A percentile compares a stretch with the other conserved stretches of the same genome.
Conservation (phyloP, 2,113 vertebrate genomes). For the Phrynosoma blainvillii region DNA sequence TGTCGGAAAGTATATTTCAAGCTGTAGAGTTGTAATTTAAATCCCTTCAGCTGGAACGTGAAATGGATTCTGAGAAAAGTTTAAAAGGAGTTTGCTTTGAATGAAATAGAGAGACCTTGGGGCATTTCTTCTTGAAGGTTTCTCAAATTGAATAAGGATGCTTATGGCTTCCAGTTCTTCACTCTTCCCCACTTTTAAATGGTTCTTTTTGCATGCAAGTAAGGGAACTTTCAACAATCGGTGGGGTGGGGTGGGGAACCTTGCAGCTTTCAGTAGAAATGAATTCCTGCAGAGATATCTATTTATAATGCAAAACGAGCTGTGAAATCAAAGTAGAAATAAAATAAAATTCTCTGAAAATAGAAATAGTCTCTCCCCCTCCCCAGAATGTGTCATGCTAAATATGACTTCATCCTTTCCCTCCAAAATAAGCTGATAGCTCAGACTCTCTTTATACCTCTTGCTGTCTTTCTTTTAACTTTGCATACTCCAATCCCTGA, state of each 20-base stretch:
- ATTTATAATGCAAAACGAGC: slow-evolving; percentile 11
- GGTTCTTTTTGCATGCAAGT: background rate
- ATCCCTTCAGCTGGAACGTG: too few species aligned
- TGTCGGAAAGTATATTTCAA: too few species aligned
- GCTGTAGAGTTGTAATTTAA: too few species aligned
- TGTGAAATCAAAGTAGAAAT: slow-evolving; percentile 1
- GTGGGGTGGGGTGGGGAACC: background rate
- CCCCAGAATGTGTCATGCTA: background rate
- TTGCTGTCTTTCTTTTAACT: background rate
- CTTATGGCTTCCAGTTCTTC: too few species aligned
- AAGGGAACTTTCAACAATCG: background rate
- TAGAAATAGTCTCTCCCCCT: background rate
- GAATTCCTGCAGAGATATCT: background rate
- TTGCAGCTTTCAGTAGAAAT: background rate
- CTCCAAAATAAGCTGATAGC: background rate
- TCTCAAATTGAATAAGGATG: background rate
- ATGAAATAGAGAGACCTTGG: too few species aligned
- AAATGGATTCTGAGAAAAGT: too few species aligned
- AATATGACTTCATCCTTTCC: slow-evolving; percentile 1
- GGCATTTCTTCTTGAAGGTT: too few species aligned
- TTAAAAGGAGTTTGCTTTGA: too few species aligned
- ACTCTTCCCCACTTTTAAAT: background rate
- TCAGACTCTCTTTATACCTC: background rate
- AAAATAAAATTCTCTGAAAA: slow-evolving; percentile 20
- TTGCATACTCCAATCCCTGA: background rate